These are phyloP conservation scores for Anagrus nilaparvatae DNA, from an alignment of 1,140 invertebrate species.

Conservation along the genomic window DNA sequence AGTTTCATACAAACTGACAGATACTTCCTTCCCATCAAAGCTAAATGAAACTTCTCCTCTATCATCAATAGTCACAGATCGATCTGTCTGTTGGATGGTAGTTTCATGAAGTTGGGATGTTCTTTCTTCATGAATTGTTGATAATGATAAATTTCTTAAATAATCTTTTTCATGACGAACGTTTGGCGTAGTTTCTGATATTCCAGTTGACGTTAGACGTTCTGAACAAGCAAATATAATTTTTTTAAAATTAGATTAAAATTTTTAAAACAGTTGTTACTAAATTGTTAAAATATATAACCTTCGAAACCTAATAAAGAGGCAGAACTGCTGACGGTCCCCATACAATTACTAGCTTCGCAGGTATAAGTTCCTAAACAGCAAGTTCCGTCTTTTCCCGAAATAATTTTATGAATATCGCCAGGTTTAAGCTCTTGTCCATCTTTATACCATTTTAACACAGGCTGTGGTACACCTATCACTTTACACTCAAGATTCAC, in stretches of 20 bases:
- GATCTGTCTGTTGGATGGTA: constrained; percentile 60
- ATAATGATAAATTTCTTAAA: constrained; percentile 67
- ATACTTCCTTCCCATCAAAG: constrained; percentile 84
- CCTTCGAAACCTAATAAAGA: constrained; percentile 81
- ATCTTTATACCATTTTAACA: constrained; percentile 86
- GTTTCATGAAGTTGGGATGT: constrained; percentile 81
- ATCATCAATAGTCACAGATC: constrained; percentile 62
- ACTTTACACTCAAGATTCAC: constrained; percentile 90
- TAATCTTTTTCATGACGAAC: constrained; percentile 39
- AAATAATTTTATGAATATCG: constrained; percentile 83
- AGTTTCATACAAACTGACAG: constrained; percentile 82
- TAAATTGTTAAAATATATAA: no score
- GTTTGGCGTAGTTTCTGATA: constrained; percentile 10
- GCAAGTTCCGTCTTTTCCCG: constrained; percentile 78
- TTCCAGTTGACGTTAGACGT: constrained; percentile 12
- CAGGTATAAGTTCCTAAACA: constrained; percentile 89
- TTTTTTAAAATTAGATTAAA: no score
- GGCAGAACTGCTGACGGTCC: constrained; percentile 76
- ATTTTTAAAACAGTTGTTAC: no score
- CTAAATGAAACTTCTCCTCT: constrained; percentile 78
- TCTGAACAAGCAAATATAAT: constrained; percentile 12
- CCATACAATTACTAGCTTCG: constrained; percentile 88
- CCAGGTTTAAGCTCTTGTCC: constrained; percentile 79
- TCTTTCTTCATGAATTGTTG: constrained; percentile 82
- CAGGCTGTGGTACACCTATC: constrained; percentile 81